Base-by-base conservation (phyloP, 92 coral and sea anemone species). In the Epizoanthus rinbou region DNA sequence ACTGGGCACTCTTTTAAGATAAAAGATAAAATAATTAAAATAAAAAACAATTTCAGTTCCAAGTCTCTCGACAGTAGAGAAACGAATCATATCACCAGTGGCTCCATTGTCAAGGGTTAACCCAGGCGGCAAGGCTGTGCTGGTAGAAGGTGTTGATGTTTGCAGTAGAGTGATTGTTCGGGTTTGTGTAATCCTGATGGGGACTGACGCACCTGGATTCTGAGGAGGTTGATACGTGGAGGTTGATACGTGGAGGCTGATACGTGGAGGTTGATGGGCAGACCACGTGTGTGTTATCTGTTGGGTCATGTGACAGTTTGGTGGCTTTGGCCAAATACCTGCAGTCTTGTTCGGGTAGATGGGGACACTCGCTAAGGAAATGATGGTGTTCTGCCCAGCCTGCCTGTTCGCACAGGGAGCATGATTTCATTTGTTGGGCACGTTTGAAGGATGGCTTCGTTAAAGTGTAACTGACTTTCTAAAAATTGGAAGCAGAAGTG, bases 31-130 rank as follows among this genome's bases (percentile, higher is more conserved):
- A 28, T 28, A 28, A 28, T n/a, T 28, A 28, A 28, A 28, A 28
- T 28, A 28, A 28, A 28, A 2, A 15, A 35, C 16, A 4, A 80
- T 64, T 8, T 6, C 9, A 15, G 18, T 4, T 5, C 85, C 86
- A 28, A 83, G 86, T 4, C 70, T 67, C 17, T 54, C 16, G 17
- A 33, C 74, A 39, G 76, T 56, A 14, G 70, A 56, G 17, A 37
- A 41, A 15, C 70, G 68, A 25, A 82, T 68, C 86, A 82, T 82
- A 69, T 67, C 65, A 4, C 76, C 76, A 9, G 75, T 67, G 5
- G 85, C 76, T 6, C 85, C 76, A 52, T 63, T 81, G n/a, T 81
- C 85, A 16, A 63, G 39, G 24, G 75, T 28, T 81, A 24, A 81
- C 35, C 18, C 76, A 50, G 16, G 9, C n/a, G 1, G 84, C n/a